Percentiles rank a stretch among this genome's conserved stretches.
phyloP scores from a whole-genome alignment of 2,797 vertebrate species.

The Aphelocoma californica region DNA sequence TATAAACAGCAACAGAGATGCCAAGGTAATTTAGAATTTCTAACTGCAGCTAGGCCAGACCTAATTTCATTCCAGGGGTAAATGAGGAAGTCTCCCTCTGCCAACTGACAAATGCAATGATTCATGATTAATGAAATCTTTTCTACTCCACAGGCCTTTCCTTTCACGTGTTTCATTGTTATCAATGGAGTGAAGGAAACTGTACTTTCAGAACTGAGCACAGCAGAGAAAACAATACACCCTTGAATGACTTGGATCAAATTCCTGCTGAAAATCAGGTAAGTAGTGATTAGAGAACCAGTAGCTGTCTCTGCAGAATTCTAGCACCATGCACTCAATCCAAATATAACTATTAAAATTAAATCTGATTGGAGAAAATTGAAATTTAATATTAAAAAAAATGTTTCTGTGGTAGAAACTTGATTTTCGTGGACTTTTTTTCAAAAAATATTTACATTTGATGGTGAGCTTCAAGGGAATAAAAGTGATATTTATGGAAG shows the following conservation, averaged over 20 bases:
- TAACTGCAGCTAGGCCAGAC: constrained; percentile 70
- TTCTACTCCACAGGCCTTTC: constrained; percentile 67
- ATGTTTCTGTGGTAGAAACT: neutral
- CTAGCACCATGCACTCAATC: neutral
- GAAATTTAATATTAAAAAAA: neutral
- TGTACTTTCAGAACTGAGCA: constrained; percentile 53
- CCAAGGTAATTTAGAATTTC: constrained; percentile 79
- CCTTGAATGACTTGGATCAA: constrained; percentile 38
- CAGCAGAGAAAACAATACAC: constrained; percentile 53
- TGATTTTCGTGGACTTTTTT: neutral
- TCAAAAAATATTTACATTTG: neutral
- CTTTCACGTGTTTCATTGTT: constrained; percentile 58
- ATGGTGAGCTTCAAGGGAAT: neutral
- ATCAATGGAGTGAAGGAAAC: constrained; percentile 56
- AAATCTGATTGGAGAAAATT: neutral
- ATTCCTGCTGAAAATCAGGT: constrained; percentile 13
- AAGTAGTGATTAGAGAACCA: constrained; percentile 18
- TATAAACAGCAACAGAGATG: constrained; percentile 74
- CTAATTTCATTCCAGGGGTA: constrained; percentile 81
- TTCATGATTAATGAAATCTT: constrained; percentile 79
- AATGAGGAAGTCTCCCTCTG: constrained; percentile 78
- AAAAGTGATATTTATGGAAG: neutral
- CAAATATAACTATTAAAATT: neutral
- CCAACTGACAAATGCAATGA: constrained; percentile 81
- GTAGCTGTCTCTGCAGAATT: neutral